Evolutionary conservation across 2,888 invertebrate species (phyloP).

Genomic region (Achlya flavicornis): DNA sequence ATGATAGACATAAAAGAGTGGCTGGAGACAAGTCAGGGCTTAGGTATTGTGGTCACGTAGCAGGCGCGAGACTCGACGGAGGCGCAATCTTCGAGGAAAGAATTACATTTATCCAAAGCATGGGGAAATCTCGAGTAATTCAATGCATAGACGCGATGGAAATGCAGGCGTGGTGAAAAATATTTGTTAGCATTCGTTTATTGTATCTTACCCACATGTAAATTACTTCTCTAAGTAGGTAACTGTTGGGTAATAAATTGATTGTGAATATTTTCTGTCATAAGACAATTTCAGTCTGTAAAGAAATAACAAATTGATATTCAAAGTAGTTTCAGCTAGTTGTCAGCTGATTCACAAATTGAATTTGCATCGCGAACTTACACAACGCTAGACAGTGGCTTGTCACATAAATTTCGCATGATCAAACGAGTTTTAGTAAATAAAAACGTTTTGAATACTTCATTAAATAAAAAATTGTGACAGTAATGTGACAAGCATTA

Average conservation of each 20-base stretch:
- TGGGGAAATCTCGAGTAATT: constrained; percentile 76
- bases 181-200: constrained; percentile 10
- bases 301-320: constrained; percentile 34
- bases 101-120: constrained; percentile 80
- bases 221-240: not conserved
- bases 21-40: constrained; percentile 65
- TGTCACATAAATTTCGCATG: constrained; percentile 37
- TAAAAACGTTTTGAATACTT: not conserved
- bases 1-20: constrained; percentile 76
- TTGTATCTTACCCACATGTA: not conserved
- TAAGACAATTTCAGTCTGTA: constrained; percentile 7
- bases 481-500: not conserved
- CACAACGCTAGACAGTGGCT: constrained; percentile 32
- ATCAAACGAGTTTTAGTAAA: not conserved
- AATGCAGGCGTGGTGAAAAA: constrained; percentile 10
- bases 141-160: constrained; percentile 70
- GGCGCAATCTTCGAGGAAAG: constrained; percentile 79
- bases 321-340: constrained; percentile 37
- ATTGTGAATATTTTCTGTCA: not conserved
- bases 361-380: constrained; percentile 40
- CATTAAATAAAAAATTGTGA: not conserved
- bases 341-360: constrained; percentile 50
- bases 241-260: not conserved
- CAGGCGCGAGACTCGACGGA: constrained; percentile 60
- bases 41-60: constrained; percentile 78